A percentile compares a stretch with the other conserved stretches of the same genome.
Evolutionary conservation across 37 sponge, comb jelly and placozoan genomes (phyloP).

Genomic region (Spongilla lacustris): DNA sequence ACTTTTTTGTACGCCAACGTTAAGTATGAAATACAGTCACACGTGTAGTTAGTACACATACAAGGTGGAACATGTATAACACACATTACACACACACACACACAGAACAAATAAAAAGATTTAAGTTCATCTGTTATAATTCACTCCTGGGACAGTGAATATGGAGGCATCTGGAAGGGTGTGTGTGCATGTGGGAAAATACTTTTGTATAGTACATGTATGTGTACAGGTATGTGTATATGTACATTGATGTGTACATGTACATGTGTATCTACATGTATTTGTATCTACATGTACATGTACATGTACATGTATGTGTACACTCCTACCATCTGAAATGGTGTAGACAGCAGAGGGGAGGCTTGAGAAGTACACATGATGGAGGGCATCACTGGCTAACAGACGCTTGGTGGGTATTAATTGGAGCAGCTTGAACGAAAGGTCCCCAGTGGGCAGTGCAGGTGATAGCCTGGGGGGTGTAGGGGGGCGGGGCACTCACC

Average conservation of each 20-base stretch:
- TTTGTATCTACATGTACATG: not conserved
- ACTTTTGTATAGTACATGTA: not conserved
- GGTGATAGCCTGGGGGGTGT: slow-evolving; percentile 50
- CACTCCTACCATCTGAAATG: slow-evolving; percentile 68
- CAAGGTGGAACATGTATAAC: too few relatives aligned
- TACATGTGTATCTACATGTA: not conserved
- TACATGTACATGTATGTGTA: slow-evolving; percentile 10
- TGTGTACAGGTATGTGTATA: slow-evolving; percentile 4
- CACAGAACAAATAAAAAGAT: too few relatives aligned
- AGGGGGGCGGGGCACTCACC: not conserved
- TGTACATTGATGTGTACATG: not conserved
- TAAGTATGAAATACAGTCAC: too few relatives aligned
- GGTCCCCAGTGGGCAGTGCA: slow-evolving; percentile 52
- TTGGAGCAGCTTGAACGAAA: slow-evolving; percentile 67
- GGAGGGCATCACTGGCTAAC: slow-evolving; percentile 74
- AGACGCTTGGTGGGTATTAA: slow-evolving; percentile 77
- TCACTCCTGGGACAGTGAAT: slow-evolving; percentile 59
- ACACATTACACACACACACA: too few relatives aligned
- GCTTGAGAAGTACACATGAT: slow-evolving; percentile 75
- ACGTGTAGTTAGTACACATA: too few relatives aligned
- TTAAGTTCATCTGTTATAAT: slow-evolving; percentile 41
- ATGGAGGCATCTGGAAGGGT: slow-evolving; percentile 60
- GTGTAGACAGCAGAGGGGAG: slow-evolving; percentile 68
- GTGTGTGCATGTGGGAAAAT: not conserved
- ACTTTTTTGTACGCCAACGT: too few relatives aligned